phyloP scores from a whole-genome alignment of 2,888 invertebrate species.

The Melinaea marsaeus region DNA sequence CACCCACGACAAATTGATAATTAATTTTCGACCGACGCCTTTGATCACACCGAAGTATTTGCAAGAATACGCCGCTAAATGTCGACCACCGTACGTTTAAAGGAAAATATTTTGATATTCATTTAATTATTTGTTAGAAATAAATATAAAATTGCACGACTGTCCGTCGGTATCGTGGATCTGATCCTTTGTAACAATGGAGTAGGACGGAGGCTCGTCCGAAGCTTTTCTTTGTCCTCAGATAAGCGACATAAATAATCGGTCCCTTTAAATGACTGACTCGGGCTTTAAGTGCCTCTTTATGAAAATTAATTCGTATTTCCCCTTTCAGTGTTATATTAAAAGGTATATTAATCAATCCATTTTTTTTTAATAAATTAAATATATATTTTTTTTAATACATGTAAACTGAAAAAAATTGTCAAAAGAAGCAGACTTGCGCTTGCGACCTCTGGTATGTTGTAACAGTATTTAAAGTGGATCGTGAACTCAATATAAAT shows the following conservation, averaged over 20 bases:
- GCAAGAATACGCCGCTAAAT: conserved; percentile 51
- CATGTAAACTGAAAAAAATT: no score
- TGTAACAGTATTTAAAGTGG: no score
- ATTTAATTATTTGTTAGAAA: conserved; percentile 23
- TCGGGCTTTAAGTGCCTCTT: conserved; percentile 7
- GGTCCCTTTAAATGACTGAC: conserved; percentile 53
- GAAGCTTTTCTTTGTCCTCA: conserved; percentile 49
- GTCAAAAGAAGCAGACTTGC: no score
- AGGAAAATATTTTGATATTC: conserved; percentile 33
- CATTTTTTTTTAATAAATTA: not conserved
- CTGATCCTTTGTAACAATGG: conserved; percentile 21
- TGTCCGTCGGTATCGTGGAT: conserved; percentile 15
- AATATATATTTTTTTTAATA: not conserved
- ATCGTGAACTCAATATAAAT: conserved; percentile 19
- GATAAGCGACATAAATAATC: conserved; percentile 66
- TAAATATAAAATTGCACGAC: conserved; percentile 11
- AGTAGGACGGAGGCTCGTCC: conserved; percentile 15
- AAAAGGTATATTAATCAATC: conserved; percentile 2
- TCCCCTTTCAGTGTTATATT: conserved; percentile 4
- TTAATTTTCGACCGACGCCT: conserved; percentile 71
- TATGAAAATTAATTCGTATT: conserved; percentile 5
- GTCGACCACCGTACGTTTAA: conserved; percentile 50
- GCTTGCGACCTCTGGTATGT: no score
- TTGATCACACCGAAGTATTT: conserved; percentile 74
- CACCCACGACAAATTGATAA: conserved; percentile 78